phyloP scores from a whole-genome alignment of 2,888 invertebrate genomes.

The Microdon myrmicae region DNA sequence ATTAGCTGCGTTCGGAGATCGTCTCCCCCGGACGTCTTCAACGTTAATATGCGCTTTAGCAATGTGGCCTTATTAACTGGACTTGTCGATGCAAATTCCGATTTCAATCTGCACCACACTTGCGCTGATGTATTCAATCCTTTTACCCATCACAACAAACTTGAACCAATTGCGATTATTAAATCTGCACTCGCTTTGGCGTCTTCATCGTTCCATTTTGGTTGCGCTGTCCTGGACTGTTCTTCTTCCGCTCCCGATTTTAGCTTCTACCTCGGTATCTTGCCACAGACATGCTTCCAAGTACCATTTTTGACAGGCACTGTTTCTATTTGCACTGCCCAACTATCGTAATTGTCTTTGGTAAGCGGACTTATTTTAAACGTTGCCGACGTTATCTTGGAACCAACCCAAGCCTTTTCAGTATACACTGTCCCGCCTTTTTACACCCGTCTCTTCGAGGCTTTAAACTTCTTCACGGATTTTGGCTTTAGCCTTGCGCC shows the following conservation, averaged over 20 bases:
- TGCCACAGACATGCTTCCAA: constrained; percentile 6
- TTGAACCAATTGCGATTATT: constrained; percentile 12
- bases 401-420: too few relatives aligned
- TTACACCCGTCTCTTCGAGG: too few relatives aligned
- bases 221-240: neutral
- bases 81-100: constrained; percentile 10
- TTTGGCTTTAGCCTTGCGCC: too few relatives aligned
- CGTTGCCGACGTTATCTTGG: neutral
- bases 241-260: neutral
- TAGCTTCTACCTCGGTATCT: neutral
- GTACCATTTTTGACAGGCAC: constrained; percentile 11
- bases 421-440: too few relatives aligned
- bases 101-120: constrained; percentile 9
- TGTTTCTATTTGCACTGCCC: constrained; percentile 15
- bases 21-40: constrained; percentile 7
- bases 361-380: neutral
- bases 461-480: too few relatives aligned
- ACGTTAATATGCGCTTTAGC: constrained; percentile 12
- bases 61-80: constrained; percentile 2
- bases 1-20: constrained; percentile 6
- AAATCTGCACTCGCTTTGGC: constrained; percentile 9
- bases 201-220: constrained; percentile 8
- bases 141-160: constrained; percentile 13
- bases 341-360: constrained; percentile 12
- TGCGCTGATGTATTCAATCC: constrained; percentile 1